These are phyloP conservation scores for Vireo altiloquus DNA, from an alignment of 2,113 vertebrate genomes.

Conservation along the genomic window DNA sequence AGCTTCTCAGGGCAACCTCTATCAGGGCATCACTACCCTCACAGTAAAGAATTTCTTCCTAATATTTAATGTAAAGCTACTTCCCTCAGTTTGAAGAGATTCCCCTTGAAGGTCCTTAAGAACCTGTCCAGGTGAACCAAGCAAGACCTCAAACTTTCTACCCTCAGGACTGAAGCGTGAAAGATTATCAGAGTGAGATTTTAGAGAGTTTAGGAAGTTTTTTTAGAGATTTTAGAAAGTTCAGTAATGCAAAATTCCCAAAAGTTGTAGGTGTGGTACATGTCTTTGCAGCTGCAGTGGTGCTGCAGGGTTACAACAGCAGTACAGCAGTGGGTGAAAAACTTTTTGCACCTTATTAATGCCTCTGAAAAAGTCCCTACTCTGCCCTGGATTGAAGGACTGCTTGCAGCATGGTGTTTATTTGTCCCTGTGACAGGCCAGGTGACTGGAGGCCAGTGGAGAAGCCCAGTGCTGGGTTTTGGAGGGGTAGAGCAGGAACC, in stretches of 20 bases:
- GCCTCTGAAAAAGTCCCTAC: neutral
- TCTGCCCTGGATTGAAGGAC: neutral
- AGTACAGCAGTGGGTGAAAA: neutral
- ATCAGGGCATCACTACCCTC: neutral
- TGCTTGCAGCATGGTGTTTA: neutral
- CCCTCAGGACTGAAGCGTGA: neutral
- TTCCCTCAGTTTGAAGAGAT: neutral
- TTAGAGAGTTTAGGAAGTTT: too few relatives aligned
- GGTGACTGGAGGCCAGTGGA: neutral
- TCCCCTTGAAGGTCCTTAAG: neutral
- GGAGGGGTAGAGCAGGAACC: neutral
- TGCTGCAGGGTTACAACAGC: neutral
- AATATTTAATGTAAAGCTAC: neutral
- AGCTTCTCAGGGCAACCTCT: neutral
- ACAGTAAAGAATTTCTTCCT: neutral
- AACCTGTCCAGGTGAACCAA: neutral
- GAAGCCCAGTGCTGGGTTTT: neutral
- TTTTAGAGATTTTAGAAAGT: neutral
- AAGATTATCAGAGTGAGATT: neutral
- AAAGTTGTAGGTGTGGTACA: neutral
- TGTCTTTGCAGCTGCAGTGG: neutral
- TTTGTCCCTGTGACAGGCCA: neutral
- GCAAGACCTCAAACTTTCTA: neutral
- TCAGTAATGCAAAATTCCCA: neutral
- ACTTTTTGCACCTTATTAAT: neutral